Base-by-base conservation (phyloP, 2,888 invertebrate species). In the Nesidiocoris tenuis region DNA sequence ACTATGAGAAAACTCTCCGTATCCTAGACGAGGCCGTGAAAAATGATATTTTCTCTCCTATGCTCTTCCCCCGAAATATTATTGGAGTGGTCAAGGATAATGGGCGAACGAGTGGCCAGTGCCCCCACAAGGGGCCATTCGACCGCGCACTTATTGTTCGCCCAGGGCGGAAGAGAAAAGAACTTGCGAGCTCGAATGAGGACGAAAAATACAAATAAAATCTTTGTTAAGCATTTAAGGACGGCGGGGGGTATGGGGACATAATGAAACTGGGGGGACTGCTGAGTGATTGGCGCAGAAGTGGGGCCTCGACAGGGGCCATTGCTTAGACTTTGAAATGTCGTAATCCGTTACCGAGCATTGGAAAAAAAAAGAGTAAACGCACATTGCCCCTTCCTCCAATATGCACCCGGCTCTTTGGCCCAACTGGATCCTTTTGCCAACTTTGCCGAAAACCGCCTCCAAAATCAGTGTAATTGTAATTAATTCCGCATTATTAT, bases 131-230 rank as follows among this genome's bases (percentile, higher is more conserved):
- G 18, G 59, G 25, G 18, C 59, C 23, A 70, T 59, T 70, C 57
- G 24, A 16, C 59, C 70, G 70, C 59, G 54, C 18, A 22, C 21
- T 2, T 3, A 70, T 63, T 19, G 63, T 19, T 39, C 12, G 17
- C 21, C 63, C 19, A 59, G 59, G 21, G 17, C 59, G 25, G 39
- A 39, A 39, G 3, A 19, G 59, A 24, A 70, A 54, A 59, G 59
- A 24, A 24, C 23, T 19, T 1, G 16, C 19, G 2, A 19, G 16
- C 9, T 5, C 63, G 3, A n/a, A 19, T 9, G 59, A 39, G 39
- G 24, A 57, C 70, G 25, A 70, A 70, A n/a, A 70, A 70, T 70
- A 70, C 59, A 70, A 70, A 70, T 70, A 70, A 70, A 59, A 59
- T 59, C 70, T 16, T 70, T 70, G 70, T 70, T 18, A 59, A 24